Evolutionary conservation across 2,888 invertebrate genomes (phyloP).

Genomic region (Pyrgus malvae): DNA sequence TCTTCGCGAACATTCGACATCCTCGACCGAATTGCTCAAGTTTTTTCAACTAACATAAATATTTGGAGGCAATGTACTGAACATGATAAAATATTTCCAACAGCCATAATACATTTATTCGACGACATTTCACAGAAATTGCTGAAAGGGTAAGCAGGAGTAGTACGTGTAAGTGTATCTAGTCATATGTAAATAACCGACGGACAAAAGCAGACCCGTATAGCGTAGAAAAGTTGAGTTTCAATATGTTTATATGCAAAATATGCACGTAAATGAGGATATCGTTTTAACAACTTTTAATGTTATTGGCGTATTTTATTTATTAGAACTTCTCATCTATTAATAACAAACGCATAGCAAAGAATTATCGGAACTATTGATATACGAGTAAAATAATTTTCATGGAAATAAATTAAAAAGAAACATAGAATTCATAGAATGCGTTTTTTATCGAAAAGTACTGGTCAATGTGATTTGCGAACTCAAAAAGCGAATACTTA

Average conservation of each 20-base stretch:
- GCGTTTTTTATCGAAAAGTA: too few relatives aligned
- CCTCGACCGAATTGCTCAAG: slow-evolving; percentile 16
- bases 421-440: too few relatives aligned
- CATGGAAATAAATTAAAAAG: too few relatives aligned
- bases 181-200: slow-evolving; percentile 13
- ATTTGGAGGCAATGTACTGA: slow-evolving; percentile 34
- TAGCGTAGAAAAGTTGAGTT: neutral
- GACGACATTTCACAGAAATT: slow-evolving; percentile 12
- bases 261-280: neutral
- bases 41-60: slow-evolving; percentile 26
- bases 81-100: slow-evolving; percentile 30
- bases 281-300: neutral
- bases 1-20: slow-evolving; percentile 42
- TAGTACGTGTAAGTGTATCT: slow-evolving; percentile 2
- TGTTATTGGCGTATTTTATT: neutral
- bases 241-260: slow-evolving; percentile 1
- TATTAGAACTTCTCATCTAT: neutral
- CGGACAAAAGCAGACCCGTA: slow-evolving; percentile 1
- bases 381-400: too few relatives aligned
- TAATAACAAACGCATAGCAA: too few relatives aligned
- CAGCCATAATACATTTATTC: slow-evolving; percentile 4
- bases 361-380: too few relatives aligned
- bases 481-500: too few relatives aligned
- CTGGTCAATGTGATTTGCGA: too few relatives aligned
- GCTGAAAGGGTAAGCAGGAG: neutral